Base-by-base conservation (phyloP, 2,113 vertebrate species). In the Pyrgilauda ruficollis region DNA sequence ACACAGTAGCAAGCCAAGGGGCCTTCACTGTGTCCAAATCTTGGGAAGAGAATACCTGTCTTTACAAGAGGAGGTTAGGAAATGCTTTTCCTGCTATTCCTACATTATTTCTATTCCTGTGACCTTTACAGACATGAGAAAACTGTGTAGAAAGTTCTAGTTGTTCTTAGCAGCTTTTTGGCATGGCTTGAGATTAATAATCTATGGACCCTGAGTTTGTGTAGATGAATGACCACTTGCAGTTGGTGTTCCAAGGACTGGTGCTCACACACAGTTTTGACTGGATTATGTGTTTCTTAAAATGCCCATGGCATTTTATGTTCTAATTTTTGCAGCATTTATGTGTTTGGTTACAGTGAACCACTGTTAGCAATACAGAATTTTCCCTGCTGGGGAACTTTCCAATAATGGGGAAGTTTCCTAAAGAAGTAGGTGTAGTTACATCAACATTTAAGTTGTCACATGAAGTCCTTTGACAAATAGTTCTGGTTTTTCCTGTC, bases 321-420 rank as follows among this genome's bases (percentile, higher is more conserved):
- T 37, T 61, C 24, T 84, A 23, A 23, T 67, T 84, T 96, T 86
- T 89, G 50, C 47, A 85, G 27, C 12, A 43, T 73, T 79, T 69
- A 11, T 87, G 10, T 37, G 53, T 79, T 35, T 90, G 46, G 15
- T 85, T 87, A 87, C 35, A 58, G 27, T 58, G 75, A 91, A 85
- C 75, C 67, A 52, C 78, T 67, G 44, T 80, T 84, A 84, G 59
- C 75, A 90, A 85, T 33, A 59, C 2, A 91, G 63, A 94, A 94
- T 88, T 96, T 95, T 96, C 94, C 93, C 90, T 74, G 6, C 21
- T 74, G 95, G 95, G 94, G 91, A 92, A 92, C 82, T 96, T 94
- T 89, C 46, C 43, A 74, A 5, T 63, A 80, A 74, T 52, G 76
- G 52, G 88, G 91, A 96, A 97, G 76, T 95, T 85, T 96, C n/a